These are phyloP conservation scores for Hydractinia echinata DNA, from an alignment of 30 jellyfish, hydroid and myxozoan species.

Conservation along the genomic window DNA sequence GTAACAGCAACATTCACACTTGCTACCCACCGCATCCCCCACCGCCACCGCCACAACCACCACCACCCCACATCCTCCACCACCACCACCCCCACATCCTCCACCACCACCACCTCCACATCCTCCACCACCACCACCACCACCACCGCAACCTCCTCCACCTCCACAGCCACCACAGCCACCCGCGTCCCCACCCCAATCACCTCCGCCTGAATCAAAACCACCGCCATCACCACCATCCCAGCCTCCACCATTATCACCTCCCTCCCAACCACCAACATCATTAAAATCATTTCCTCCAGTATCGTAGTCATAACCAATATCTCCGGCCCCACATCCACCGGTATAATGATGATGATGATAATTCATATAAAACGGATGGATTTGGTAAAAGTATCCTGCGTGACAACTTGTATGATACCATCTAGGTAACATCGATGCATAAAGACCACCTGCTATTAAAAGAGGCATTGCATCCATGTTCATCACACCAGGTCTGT, in stretches of 20 bases:
- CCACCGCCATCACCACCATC: conserved; percentile 33
- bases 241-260: conserved; percentile 33
- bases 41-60: conserved; percentile 30
- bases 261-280: conserved; percentile 38
- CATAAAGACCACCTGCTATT: conserved; percentile 51
- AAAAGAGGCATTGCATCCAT: conserved; percentile 47
- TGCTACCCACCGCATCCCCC: not conserved
- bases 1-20: no score
- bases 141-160: conserved; percentile 43
- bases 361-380: conserved; percentile 8
- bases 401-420: conserved; percentile 22
- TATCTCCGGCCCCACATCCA: conserved; percentile 21
- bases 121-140: conserved; percentile 52
- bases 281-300: conserved; percentile 17
- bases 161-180: conserved; percentile 42
- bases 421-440: conserved; percentile 41
- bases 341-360: conserved; percentile 23
- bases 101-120: conserved; percentile 50
- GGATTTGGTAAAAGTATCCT: conserved; percentile 25
- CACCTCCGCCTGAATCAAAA: conserved; percentile 35
- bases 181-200: conserved; percentile 43
- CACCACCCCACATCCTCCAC: conserved; percentile 44
- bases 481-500: conserved; percentile 37
- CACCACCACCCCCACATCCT: conserved; percentile 41
- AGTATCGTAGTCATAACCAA: conserved; percentile 23